phyloP scores from a whole-genome alignment of 2,113 vertebrate genomes.

The Puntigrus tetrazona region DNA sequence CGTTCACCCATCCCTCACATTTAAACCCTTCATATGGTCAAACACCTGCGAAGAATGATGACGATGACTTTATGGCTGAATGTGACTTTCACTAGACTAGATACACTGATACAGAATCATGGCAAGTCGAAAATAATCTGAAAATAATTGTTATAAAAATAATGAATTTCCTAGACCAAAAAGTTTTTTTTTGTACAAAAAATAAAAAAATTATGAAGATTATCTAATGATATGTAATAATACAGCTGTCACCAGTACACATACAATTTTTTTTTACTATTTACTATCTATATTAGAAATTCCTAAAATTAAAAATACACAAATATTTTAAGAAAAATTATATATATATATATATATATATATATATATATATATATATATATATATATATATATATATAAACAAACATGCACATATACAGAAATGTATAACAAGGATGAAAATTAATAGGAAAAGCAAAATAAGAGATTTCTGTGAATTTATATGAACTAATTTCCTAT shows the following conservation, averaged over 20 bases:
- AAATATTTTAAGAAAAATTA: no score
- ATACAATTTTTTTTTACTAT: no score
- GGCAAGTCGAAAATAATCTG: not conserved
- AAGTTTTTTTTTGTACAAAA: not conserved
- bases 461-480: no score
- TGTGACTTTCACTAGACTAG: not conserved
- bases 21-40: not conserved
- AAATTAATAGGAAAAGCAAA: no score
- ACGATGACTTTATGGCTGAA: not conserved
- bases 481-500: no score
- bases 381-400: no score
- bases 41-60: conserved; percentile 22
- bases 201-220: not conserved
- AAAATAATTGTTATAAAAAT: not conserved
- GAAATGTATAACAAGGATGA: no score
- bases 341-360: no score
- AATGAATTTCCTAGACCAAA: not conserved
- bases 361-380: no score
- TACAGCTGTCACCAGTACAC: not conserved
- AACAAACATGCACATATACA: no score
- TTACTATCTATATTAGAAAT: no score
- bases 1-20: conserved; percentile 60
- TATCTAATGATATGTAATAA: not conserved
- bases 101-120: not conserved
- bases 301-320: no score